Base-by-base conservation (phyloP, 53 echinoderm and acorn worm species). In the Pentamera pediparva region DNA sequence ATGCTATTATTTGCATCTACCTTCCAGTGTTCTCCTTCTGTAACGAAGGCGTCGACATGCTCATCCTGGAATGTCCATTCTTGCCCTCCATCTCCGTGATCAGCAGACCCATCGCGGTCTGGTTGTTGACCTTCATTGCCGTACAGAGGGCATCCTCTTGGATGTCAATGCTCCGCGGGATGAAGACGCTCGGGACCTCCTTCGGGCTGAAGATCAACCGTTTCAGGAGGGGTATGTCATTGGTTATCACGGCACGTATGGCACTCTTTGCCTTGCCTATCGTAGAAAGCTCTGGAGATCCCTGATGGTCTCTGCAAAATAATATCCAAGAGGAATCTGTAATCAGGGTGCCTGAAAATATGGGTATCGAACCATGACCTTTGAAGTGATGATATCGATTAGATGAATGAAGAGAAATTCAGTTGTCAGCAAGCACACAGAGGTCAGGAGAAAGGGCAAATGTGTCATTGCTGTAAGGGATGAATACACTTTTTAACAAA, bases 191-290 rank as follows among this genome's bases (percentile, higher is more conserved):
- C 4, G 87, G 80, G 18, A 98, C 81, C 65, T 88, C 82, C 33
- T 89, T 91, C 55, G 83, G 83, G 53, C 82, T 62, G n/a, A 85
- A 80, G 6, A 91, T 39, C 45, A 98, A 77, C 37, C 82, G 76
- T 39, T 89, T 77, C 13, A 98, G 78, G 37, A 85, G 86, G 6
- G 74, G 52, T 60, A 86, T 92, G 74, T 98, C 86, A 58, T 92
- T 98, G 75, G 98, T 98, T 32, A 98, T 76, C 15, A 98, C 89
- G 19, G 98, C 98, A n/a, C 89, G 85, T 37, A 98, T 98, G 70
- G 86, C 86, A 32, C 83, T 80, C 71, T 91, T 98, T 40, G 83
- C 80, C 75, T 65, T 65, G 21, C 65, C 65, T 39, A 65, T 25
- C 17, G 22, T 27, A 38, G 65, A 65, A 22, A 65, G 65, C 39